Conservation (phyloP, 2,888 invertebrate genomes). For the Nemotelus nigrinus region DNA sequence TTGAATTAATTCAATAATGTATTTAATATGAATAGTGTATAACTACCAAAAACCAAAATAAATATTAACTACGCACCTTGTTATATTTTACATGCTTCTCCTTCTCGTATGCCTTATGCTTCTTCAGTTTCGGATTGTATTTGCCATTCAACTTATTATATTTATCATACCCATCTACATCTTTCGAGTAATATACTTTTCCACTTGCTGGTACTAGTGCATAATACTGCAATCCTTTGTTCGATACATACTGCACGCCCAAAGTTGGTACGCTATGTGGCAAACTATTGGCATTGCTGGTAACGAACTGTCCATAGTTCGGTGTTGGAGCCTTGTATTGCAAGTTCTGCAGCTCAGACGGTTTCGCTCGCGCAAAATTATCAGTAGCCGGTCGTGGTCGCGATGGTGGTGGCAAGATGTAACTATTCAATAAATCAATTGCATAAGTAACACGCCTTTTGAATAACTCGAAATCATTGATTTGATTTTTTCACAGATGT, state of each 20-base stretch:
- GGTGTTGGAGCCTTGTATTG: slow-evolving; percentile 53
- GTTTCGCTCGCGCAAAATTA: slow-evolving; percentile 52
- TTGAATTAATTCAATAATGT: too few relatives aligned
- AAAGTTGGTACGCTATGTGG: slow-evolving; percentile 56
- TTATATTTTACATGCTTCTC: slow-evolving; percentile 60
- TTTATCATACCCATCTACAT: slow-evolving; percentile 52
- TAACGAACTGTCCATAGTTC: slow-evolving; percentile 56
- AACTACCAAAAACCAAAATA: not conserved
- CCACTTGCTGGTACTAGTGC: slow-evolving; percentile 58
- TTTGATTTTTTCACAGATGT: too few relatives aligned
- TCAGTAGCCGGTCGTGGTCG: slow-evolving; percentile 59
- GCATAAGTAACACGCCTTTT: not conserved
- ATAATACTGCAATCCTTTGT: slow-evolving; percentile 61
- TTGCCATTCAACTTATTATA: slow-evolving; percentile 62
- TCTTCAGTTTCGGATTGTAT: slow-evolving; percentile 63
- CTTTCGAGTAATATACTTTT: slow-evolving; percentile 51
- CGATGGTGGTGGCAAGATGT: slow-evolving; percentile 63
- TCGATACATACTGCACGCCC: slow-evolving; percentile 62
- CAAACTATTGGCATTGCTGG: slow-evolving; percentile 53
- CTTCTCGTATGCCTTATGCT: slow-evolving; percentile 63
- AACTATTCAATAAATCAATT: slow-evolving; percentile 54
- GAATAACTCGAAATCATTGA: not conserved
- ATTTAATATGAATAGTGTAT: too few relatives aligned
- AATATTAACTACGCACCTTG: slow-evolving; percentile 59
- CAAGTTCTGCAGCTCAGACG: slow-evolving; percentile 46